Base-by-base conservation (phyloP, 1,140 invertebrate genomes). In the Leptinotarsa undecemlineata region DNA sequence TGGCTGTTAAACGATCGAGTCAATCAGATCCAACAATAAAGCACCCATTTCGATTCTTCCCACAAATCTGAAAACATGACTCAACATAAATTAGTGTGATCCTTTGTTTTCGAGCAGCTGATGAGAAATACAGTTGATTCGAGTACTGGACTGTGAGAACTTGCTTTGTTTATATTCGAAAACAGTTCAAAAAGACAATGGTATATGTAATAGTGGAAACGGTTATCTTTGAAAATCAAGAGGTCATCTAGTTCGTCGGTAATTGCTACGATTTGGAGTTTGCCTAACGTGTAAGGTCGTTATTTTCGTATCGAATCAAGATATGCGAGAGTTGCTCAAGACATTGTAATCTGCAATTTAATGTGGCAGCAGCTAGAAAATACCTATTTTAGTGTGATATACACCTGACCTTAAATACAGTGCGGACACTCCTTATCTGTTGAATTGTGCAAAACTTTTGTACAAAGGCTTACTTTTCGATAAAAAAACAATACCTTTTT, bases 171-270 rank as follows among this genome's bases (percentile, higher is more conserved):
- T n/a, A 57, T 57, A 19, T 57, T 19, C 51, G 4, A 57, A 57
- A 57, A 57, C 33, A 42, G 33, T 42, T 42, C 33, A 11, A 42
- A 11, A 42, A 42, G 8, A 42, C 51, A 57, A 57, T 57, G 51
- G 51, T 57, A 57, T 17, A 57, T 57, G 51, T 57, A 57, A 57
- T 57, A 57, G 51, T 57, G 15, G 51, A 57, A 57, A 57, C 51
- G 51, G 3, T 57, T 57, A 57, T 57, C 51, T 57, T n/a, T 15
- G 51, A n/a, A 57, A 17, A 57, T 57, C 51, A 57, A 57, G 51
- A 57, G 51, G 51, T 57, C 51, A 57, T 57, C 51, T 57, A 57
- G 15, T 57, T 57, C n/a, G 51, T 42, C 8, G 8, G 33, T 57
- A 57, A 57, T 57, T 17, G 51, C 51, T 17, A 57, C 51, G 51